Base-by-base conservation (phyloP, 2,113 vertebrate genomes). In the Eudorcas thomsonii region DNA sequence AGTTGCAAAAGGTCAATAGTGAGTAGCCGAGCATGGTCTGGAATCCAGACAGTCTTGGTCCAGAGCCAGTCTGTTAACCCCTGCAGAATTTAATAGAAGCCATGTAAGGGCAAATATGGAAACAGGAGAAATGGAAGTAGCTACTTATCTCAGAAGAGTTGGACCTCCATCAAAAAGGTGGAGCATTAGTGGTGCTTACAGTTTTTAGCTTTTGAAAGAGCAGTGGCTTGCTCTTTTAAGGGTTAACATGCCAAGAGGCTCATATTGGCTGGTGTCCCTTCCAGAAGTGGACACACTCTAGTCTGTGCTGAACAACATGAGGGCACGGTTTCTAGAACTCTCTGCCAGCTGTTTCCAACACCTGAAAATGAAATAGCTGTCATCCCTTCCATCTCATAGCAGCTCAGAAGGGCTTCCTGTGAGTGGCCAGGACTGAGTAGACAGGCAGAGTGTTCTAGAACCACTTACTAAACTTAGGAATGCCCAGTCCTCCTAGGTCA, bases 231-330 rank as follows among this genome's bases (percentile, higher is more conserved):
- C 5, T 39, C n/a, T 91, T 88, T 84, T 19, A 86, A 96, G 74
- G 88, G 77, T 81, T 97, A 93, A 93, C 21, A 50, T 6, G 21
- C 77, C 83, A 39, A 60, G 39, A 84, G 26, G 60, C 43, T 96
- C 39, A 17, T 33, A 50, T 77, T 94, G 48, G 64, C 19, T 6
- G 23, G 59, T 39, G n/a, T 5, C 54, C n/a, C 62, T 50, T 96
- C 33, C 95, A 57, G n/a, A 80, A 88, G 81, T 59, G 48, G 80
- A 54, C 28, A 57, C 3, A 39, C 23, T 6, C 39, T 26, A 11
- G 62, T 86, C 57, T 25, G 55, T 28, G 67, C 64, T 30, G 39
- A 81, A 48, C 36, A 59, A 67, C 59, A 43, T n/a, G 33, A 85
- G n/a, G 45, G 30, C 19, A 45, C 19, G 5, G 7, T 45, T 90